phyloP scores from a whole-genome alignment of 2,888 invertebrate genomes.

The Macaria notata region DNA sequence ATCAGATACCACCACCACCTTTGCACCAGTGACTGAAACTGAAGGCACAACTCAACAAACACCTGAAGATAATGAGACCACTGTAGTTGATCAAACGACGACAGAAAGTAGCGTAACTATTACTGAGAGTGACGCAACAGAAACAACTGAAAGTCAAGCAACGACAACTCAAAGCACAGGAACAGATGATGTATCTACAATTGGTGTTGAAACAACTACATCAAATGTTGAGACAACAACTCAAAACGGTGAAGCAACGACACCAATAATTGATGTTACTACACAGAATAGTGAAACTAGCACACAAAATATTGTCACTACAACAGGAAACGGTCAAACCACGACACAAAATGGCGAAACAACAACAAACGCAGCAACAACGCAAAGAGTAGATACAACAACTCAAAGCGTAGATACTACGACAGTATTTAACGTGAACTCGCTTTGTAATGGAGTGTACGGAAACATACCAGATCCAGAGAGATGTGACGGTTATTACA shows the following conservation, averaged over 20 bases:
- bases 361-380: constrained; percentile 1
- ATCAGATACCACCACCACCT: background rate
- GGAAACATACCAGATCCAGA: constrained; percentile 28
- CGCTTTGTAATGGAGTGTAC: constrained; percentile 17
- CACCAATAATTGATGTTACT: background rate
- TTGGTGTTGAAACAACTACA: background rate
- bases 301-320: background rate
- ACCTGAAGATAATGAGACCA: background rate
- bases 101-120: constrained; percentile 10
- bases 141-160: background rate
- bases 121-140: constrained; percentile 2
- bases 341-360: background rate
- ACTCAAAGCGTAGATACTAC: background rate
- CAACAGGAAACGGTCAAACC: background rate
- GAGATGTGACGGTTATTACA: constrained; percentile 25
- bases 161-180: background rate
- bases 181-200: background rate
- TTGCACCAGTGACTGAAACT: background rate
- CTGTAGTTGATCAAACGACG: background rate
- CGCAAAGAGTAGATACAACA: background rate
- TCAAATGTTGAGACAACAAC: background rate
- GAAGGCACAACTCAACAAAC: background rate
- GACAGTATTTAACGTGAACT: background rate
- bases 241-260: background rate
- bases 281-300: background rate